Evolutionary conservation across 2,888 invertebrate species (phyloP), one percentile per base, ranked within the genome.

Genomic region (Macropis europaea): DNA sequence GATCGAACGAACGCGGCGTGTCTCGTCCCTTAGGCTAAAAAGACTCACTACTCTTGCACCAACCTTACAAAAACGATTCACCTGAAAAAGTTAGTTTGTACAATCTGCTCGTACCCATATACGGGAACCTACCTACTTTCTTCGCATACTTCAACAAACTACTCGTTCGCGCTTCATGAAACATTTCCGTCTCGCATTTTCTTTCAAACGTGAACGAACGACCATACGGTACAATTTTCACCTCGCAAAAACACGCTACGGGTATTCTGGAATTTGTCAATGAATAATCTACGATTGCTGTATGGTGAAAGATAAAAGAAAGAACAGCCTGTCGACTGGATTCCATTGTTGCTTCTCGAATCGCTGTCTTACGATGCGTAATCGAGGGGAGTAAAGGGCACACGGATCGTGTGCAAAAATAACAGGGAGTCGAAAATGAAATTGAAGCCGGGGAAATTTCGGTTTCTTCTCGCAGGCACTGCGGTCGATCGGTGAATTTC

Each of bases 321-420:
- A n/a, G n/a, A n/a, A n/a, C n/a, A n/a, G n/a, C n/a, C n/a, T n/a
- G n/a, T n/a, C n/a, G n/a, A n/a, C n/a, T n/a, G n/a, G n/a, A 36
- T 28, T 19, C 32, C 6, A 2, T 42, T 32, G 32, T 42, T 17
- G 32, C 34, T 28, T 19, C 6, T 22, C 3, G 36, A 13, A 52
- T 43, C 17, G 34, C n/a, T 52, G 54, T 40, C 30, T 30, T 34
- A 32, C n/a, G 34, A 22, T 13, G 24, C 28, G 13, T 17, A n/a
- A n/a, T n/a, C n/a, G 22, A 34, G 45, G 45, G 24, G 36, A 26
- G 40, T 30, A 22, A 32, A 32, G 26, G 17, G 48, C 36, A 50
- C 13, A 30, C 56, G 52, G 47, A 47, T 19, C 28, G 30, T 50
- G 47, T 70, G 60, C 53, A 67, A 71, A 68, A 71, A 68, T 74